Evolutionary conservation across 2,113 vertebrate genomes (phyloP).

Genomic region (Gavia stellata): DNA sequence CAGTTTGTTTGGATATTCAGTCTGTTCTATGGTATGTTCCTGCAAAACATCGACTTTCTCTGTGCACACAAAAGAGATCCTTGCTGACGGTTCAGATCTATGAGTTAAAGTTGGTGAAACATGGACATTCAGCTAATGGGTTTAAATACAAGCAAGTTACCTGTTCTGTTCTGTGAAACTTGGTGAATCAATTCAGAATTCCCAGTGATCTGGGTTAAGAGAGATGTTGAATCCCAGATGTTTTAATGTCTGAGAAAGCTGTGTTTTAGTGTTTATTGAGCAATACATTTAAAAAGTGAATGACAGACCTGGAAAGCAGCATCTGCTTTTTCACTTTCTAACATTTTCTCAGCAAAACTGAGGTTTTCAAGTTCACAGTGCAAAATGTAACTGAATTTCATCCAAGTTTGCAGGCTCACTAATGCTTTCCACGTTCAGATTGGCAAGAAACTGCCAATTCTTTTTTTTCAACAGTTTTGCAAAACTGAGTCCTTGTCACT

Average conservation of each 20-base stretch:
- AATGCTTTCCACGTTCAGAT: not conserved
- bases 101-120: not conserved
- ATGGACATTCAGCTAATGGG: not conserved
- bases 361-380: constrained; percentile 58
- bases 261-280: constrained; percentile 33
- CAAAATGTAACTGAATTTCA: constrained; percentile 53
- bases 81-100: not conserved
- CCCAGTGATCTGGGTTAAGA: constrained; percentile 22
- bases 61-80: not conserved
- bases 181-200: constrained; percentile 20
- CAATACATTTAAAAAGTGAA: constrained; percentile 46
- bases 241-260: constrained; percentile 32
- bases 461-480: not conserved
- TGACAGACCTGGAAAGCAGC: constrained; percentile 64
- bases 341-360: constrained; percentile 52
- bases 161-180: not conserved
- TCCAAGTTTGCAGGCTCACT: constrained; percentile 40
- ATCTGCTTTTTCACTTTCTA: constrained; percentile 55
- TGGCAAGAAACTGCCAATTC: constrained; percentile 6
- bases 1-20: constrained; percentile 3
- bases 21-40: not conserved
- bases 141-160: not conserved
- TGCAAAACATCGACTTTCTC: not conserved
- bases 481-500: constrained; percentile 31
- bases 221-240: constrained; percentile 30